Percentiles rank a stretch among this genome's conserved stretches.
These are phyloP conservation scores for Dendronephthya gigantea DNA, from an alignment of 64 coral and sea anemone species.

Conservation along the genomic window DNA sequence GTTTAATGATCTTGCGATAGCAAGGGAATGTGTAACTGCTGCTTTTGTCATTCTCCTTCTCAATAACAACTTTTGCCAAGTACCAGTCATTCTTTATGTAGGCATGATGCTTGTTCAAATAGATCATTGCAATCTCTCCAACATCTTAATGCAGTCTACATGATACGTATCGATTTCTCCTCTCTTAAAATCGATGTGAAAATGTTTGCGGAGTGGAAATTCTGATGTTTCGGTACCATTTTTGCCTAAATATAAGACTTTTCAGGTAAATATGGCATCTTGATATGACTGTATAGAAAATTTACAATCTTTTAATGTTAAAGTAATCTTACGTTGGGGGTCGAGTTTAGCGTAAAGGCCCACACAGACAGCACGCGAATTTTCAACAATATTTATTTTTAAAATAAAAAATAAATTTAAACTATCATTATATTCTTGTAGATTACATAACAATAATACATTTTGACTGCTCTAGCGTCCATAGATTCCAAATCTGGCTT, in stretches of 20 bases:
- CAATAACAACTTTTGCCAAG: background rate
- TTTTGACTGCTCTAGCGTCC: too few relatives aligned
- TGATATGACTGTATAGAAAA: too few relatives aligned
- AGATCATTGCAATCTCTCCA: background rate
- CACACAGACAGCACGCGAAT: too few relatives aligned
- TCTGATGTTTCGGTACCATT: background rate
- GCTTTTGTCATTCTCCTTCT: background rate
- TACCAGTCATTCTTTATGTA: background rate
- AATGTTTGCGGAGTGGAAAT: background rate
- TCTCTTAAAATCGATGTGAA: background rate
- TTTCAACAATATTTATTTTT: too few relatives aligned
- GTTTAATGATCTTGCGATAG: constrained; percentile 33
- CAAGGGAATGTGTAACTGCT: constrained; percentile 25
- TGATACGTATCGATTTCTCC: background rate
- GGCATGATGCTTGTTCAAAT: background rate
- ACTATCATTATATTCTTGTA: too few relatives aligned
- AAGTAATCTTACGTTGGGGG: too few relatives aligned
- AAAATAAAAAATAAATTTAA: too few relatives aligned
- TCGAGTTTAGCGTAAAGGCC: too few relatives aligned
- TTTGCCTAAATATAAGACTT: background rate
- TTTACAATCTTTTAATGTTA: too few relatives aligned
- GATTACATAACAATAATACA: too few relatives aligned
- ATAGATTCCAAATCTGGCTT: too few relatives aligned
- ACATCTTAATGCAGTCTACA: background rate
- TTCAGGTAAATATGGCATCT: too few relatives aligned